phyloP scores from a whole-genome alignment of 2,797 vertebrate genomes.

The Spinus pinus region DNA sequence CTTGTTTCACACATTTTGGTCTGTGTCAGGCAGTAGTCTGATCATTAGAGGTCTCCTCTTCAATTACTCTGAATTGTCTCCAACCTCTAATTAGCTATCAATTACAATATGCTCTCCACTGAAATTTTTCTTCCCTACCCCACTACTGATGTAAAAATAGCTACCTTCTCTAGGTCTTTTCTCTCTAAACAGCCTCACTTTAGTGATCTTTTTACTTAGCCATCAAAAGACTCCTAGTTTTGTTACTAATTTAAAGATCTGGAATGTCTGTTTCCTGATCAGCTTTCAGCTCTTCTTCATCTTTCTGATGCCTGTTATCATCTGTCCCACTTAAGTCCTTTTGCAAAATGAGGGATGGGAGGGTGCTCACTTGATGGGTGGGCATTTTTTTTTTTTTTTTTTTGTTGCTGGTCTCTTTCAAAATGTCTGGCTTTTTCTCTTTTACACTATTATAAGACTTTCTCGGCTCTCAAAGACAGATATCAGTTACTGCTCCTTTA shows the following conservation, averaged over 20 bases:
- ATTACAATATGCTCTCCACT: background rate
- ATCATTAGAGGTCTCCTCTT: background rate
- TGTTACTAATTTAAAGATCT: background rate
- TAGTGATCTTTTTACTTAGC: background rate
- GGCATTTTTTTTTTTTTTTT: background rate
- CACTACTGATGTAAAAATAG: background rate
- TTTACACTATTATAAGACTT: background rate
- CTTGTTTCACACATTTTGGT: background rate
- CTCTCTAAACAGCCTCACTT: background rate
- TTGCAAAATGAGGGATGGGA: background rate
- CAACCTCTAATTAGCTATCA: background rate
- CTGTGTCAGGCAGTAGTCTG: background rate
- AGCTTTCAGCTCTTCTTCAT: background rate
- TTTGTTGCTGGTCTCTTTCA: background rate
- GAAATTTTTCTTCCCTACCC: background rate
- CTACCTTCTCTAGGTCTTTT: background rate
- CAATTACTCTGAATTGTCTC: background rate
- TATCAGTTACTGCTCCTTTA: background rate
- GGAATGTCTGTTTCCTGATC: background rate
- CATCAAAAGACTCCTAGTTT: background rate
- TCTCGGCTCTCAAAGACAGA: background rate
- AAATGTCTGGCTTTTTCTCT: background rate
- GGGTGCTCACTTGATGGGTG: fast-evolving
- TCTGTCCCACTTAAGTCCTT: background rate
- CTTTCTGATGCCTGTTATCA: background rate